Evolutionary conservation across 2,888 invertebrate species (phyloP).

Genomic region (Chloromyia formosa): DNA sequence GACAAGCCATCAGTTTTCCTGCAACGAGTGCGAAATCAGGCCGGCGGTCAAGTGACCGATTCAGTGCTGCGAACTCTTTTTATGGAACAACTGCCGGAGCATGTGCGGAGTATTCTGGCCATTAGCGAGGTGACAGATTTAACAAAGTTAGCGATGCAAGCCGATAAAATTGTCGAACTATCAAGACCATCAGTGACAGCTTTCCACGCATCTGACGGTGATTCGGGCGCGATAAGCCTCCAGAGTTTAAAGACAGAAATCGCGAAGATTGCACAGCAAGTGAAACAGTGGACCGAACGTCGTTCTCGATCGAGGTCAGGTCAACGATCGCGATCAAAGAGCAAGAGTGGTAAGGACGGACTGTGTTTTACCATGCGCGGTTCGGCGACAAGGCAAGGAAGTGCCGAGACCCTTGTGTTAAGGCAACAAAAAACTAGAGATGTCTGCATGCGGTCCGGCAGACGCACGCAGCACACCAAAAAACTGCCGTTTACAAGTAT

Average conservation of each 20-base stretch:
- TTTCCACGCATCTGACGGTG: background rate
- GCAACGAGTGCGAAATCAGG: too few relatives aligned
- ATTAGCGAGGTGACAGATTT: too few relatives aligned
- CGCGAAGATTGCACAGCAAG: background rate
- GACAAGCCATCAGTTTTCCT: background rate
- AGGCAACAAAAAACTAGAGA: background rate
- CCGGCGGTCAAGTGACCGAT: too few relatives aligned
- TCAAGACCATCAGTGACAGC: background rate
- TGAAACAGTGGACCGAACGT: background rate
- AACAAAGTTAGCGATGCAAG: too few relatives aligned
- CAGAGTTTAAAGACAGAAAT: background rate
- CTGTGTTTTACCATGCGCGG: background rate
- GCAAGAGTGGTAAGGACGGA: background rate
- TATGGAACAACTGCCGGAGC: too few relatives aligned
- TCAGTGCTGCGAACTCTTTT: too few relatives aligned
- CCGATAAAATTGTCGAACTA: background rate
- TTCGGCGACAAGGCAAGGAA: constrained; percentile 1
- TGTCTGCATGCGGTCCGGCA: background rate
- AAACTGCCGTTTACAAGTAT: too few relatives aligned
- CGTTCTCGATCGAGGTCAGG: too few relatives aligned
- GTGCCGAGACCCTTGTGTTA: background rate
- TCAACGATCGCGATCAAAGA: background rate
- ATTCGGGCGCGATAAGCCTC: background rate
- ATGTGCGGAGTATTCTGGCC: too few relatives aligned
- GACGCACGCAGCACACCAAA: too few relatives aligned